Conservation (phyloP, 37 sponge, comb jelly and placozoan genomes). For the Ephydatia muelleri region DNA sequence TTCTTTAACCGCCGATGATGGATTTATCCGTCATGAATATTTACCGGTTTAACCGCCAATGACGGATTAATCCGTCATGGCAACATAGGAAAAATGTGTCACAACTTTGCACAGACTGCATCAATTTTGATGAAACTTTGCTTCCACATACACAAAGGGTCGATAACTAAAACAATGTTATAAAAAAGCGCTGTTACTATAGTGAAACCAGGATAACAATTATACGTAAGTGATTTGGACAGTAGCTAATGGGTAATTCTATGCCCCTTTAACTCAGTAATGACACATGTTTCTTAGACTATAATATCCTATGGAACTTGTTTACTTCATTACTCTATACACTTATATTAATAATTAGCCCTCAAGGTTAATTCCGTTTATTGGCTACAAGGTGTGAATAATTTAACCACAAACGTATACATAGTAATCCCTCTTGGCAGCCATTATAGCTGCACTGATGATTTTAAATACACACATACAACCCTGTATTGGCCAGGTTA, state of each 20-base stretch:
- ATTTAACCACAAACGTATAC: conserved; percentile 1
- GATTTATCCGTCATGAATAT: too few relatives aligned
- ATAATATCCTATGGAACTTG: neutral
- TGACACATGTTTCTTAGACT: too few relatives aligned
- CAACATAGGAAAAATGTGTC: neutral
- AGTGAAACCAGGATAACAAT: neutral
- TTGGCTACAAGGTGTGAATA: neutral
- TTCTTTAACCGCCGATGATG: too few relatives aligned
- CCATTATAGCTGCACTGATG: neutral
- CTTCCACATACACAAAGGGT: neutral
- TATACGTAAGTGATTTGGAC: neutral
- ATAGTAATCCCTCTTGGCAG: conserved; percentile 1
- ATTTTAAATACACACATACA: conserved; percentile 1
- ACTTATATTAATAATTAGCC: conserved; percentile 1
- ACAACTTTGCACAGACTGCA: neutral
- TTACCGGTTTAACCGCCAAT: neutral
- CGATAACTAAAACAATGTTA: neutral
- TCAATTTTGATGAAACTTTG: neutral
- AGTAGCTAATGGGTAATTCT: neutral
- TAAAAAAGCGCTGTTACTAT: neutral
- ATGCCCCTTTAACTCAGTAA: too few relatives aligned
- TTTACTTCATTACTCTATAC: neutral
- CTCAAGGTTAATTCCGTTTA: neutral
- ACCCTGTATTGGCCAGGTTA: neutral
- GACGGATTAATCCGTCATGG: neutral